These are phyloP conservation scores for Beroe ovata DNA, from an alignment of 37 sponge, comb jelly and placozoan genomes.

Conservation along the genomic window DNA sequence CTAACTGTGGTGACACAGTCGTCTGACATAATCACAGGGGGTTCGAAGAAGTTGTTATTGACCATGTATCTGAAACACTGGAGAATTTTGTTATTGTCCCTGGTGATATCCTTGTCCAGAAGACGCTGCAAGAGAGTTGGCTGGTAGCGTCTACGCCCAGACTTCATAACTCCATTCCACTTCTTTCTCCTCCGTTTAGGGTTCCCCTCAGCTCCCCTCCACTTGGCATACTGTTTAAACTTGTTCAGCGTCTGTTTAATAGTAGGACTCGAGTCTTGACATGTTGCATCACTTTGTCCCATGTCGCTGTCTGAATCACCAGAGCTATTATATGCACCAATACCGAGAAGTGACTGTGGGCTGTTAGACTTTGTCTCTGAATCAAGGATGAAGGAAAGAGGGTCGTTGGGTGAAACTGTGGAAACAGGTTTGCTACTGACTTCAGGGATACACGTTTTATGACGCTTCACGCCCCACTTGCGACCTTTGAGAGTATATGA, in stretches of 20 bases:
- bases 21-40: not conserved
- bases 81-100: conserved; percentile 79
- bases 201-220: conserved; percentile 26
- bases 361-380: not conserved
- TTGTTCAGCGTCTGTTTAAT: not conserved
- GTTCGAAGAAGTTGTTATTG: conserved; percentile 75
- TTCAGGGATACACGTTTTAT: conserved; percentile 39
- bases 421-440: no score
- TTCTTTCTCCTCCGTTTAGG: not conserved
- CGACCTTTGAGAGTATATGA: conserved; percentile 15
- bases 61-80: conserved; percentile 85
- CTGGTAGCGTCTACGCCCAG: conserved; percentile 19
- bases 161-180: conserved; percentile 53
- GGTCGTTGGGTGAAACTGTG: not conserved
- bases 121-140: conserved; percentile 69
- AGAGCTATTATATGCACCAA: conserved; percentile 17
- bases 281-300: not conserved
- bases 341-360: not conserved
- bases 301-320: not conserved
- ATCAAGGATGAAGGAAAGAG: not conserved
- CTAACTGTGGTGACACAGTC: no score
- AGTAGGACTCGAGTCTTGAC: not conserved
- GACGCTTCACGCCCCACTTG: conserved; percentile 48
- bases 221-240: conserved; percentile 45
- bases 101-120: conserved; percentile 79